These are phyloP conservation scores for Thymelicus sylvestris DNA, from an alignment of 2,888 invertebrate species.

Conservation along the genomic window DNA sequence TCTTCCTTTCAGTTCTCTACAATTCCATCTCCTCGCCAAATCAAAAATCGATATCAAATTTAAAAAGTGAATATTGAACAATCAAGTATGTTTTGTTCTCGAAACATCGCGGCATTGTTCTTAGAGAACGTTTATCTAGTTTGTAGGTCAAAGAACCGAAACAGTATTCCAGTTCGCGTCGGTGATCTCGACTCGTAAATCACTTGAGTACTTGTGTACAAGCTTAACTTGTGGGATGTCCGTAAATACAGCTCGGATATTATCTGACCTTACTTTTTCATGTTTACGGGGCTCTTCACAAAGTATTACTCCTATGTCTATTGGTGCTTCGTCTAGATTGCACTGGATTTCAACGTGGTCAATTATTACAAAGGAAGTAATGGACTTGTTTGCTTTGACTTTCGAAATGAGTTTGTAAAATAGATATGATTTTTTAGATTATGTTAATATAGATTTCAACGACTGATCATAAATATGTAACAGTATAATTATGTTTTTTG, in stretches of 20 bases:
- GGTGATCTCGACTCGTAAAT: slow-evolving; percentile 25
- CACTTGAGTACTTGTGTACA: slow-evolving; percentile 26
- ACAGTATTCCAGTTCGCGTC: slow-evolving; percentile 24
- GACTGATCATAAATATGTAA: no score
- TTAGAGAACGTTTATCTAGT: slow-evolving; percentile 15
- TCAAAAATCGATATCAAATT: no score
- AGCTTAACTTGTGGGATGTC: slow-evolving; percentile 13
- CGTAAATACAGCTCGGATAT: slow-evolving; percentile 21
- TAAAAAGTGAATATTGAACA: no score
- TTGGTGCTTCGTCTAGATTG: not conserved
- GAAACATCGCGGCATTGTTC: not conserved
- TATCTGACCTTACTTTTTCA: slow-evolving; percentile 24
- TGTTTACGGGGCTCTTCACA: slow-evolving; percentile 12
- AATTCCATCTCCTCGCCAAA: no score
- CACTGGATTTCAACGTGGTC: not conserved
- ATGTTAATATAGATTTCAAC: no score
- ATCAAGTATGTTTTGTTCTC: not conserved
- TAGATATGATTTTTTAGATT: no score
- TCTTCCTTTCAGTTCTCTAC: no score
- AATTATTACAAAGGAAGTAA: not conserved
- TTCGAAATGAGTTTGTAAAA: no score
- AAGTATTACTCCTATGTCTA: slow-evolving; percentile 2
- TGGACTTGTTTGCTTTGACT: no score
- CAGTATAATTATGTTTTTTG: no score
- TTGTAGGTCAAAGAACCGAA: slow-evolving; percentile 32